Evolutionary conservation across 2,113 vertebrate species (phyloP), one percentile per base, ranked within the genome.

Genomic region (Anoplopoma fimbria): DNA sequence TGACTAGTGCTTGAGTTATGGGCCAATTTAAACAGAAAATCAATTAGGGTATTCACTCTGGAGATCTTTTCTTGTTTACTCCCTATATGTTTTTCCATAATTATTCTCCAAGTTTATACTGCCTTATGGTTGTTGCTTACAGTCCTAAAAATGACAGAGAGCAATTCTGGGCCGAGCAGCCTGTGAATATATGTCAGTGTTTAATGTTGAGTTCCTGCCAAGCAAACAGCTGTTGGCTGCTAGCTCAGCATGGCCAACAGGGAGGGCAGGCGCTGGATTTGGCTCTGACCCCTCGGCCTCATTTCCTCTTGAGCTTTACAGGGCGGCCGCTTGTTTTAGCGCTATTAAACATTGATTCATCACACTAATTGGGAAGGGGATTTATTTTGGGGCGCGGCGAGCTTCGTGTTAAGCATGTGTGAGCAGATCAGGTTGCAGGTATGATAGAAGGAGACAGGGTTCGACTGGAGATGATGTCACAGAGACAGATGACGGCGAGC

Each of bases 181-280:
- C 63, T 55, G 72, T 55, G 49, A 70, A 57, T 73, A 51, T 63
- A 71, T 82, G 58, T 78, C 67, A 63, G 31, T 60, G 71, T 87
- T 87, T 82, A 80, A 86, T 62, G 72, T 55, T 1, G 25, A 40
- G 64, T 57, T 51, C 9, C 57, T 85, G 85, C 79, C 76, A 85
- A 84, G 67, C 68, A 85, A 87, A 82, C 87, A 87, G 65, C 84
- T 83, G 81, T 69, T 84, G 63, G 68, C 75, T 76, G 69, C 79
- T 63, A n/a, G 38, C 61, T 77, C 64, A 73, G 62, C 78, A 73
- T 42, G 29, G 58, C 75, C 67, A 21, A 36, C 53, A 53, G 31
- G 71, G 58, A 72, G 31, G 53, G 25, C 53, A 45, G 61, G 62
- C 33, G 12, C 73, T 75, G 58, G 31, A 74, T 86, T 88, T 89